A percentile compares a stretch with the other conserved stretches of the same genome.
Evolutionary conservation across 2,797 vertebrate genomes (phyloP).

Genomic region (Phalanger gymnotis): DNA sequence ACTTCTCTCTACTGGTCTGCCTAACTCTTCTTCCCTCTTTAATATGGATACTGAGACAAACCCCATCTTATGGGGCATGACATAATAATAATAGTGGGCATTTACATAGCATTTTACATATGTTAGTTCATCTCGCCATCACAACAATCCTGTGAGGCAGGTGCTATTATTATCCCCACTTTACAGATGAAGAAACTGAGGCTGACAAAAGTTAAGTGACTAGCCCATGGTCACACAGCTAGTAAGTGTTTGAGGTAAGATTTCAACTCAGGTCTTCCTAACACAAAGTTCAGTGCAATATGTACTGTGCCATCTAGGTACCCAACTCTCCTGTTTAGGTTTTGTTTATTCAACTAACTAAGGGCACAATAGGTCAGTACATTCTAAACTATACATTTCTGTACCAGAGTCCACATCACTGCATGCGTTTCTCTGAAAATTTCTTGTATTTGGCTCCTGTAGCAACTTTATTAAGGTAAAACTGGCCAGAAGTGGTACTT

Average conservation of each 20-base stretch:
- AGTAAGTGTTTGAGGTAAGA: background rate
- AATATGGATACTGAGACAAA: background rate
- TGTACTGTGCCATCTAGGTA: background rate
- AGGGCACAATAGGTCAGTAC: background rate
- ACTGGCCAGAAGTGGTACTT: background rate
- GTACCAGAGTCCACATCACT: too few relatives aligned
- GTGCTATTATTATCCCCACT: background rate
- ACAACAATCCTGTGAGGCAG: background rate
- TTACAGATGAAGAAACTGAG: background rate
- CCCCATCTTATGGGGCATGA: background rate
- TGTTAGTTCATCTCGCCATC: background rate
- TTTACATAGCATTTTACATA: background rate
- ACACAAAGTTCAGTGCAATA: background rate
- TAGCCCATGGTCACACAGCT: background rate
- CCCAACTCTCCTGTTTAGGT: background rate
- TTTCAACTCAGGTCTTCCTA: background rate
- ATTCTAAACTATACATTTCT: background rate
- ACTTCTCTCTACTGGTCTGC: background rate
- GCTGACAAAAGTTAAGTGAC: background rate
- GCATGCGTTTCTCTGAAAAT: background rate
- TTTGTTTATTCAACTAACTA: background rate
- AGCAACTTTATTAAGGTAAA: background rate
- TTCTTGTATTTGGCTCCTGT: background rate
- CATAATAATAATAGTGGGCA: background rate
- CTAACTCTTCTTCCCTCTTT: background rate